A percentile compares a stretch with the other conserved stretches of the same genome.
Conservation (phyloP, 1,140 invertebrate genomes). For the Varroa destructor region DNA sequence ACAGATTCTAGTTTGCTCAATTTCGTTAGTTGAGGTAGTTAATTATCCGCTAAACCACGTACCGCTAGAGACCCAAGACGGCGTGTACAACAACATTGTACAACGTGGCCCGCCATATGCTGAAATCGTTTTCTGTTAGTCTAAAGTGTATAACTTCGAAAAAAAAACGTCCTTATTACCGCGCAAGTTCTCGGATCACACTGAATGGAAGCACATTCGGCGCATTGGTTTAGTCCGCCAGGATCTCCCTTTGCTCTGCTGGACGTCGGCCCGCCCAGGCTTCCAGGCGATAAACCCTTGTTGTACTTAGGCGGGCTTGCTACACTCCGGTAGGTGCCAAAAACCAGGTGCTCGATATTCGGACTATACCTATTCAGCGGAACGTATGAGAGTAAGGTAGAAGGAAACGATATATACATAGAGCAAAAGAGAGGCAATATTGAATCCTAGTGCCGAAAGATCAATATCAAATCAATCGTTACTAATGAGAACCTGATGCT, state of each 20-base stretch:
- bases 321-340: conserved; percentile 29
- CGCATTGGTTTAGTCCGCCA: neutral
- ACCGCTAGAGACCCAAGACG: no score
- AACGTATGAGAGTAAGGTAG: neutral
- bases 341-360: conserved; percentile 32
- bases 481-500: no score
- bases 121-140: no score
- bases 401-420: neutral
- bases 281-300: neutral
- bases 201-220: neutral
- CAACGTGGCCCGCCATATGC: no score
- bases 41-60: no score
- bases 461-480: no score
- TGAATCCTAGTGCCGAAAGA: no score
- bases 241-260: no score
- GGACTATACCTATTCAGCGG: conserved; percentile 14
- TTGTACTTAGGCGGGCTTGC: conserved; percentile 6
- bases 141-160: no score
- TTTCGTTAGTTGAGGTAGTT: no score
- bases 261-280: neutral
- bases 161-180: neutral
- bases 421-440: neutral
- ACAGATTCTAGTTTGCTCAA: no score
- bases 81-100: no score
- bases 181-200: conserved; percentile 27